Evolutionary conservation across 92 coral and sea anemone species (phyloP), one percentile per base, ranked within the genome.

Genomic region (Epizoanthus ramosus): DNA sequence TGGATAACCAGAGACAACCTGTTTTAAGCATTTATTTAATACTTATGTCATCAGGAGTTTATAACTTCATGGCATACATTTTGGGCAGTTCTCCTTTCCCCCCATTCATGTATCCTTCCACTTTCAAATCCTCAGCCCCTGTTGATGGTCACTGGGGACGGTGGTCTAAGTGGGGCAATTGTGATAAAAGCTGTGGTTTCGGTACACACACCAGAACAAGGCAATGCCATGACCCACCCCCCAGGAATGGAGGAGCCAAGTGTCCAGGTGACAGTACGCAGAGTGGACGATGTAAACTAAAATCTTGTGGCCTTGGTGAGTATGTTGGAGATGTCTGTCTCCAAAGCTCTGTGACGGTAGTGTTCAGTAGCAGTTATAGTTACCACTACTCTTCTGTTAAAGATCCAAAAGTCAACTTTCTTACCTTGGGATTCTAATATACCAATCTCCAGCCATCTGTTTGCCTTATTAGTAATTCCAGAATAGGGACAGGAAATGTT

Each of bases 121-220:
- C 14, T 39, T 9, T 37, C 47, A 24, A 22, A 14, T 59, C 39
- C 70, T 19, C 75, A 95, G 98, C 93, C 22, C 93, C 98, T 16
- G 83, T 95, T 47, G 84, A 91, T 63, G 98, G 98, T 39, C 97
- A 95, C 88, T 95, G 98, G 98, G 98, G 98, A n/a, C 92, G 95
- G 21, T 95, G 98, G 98, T 89, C 95, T 28, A 53, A 88, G 59
- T 95, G 98, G 98, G 91, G 90, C 14, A 60, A n/a, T 4, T 95
- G 98, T 69, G 86, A 79, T 65, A 79, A 89, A 21, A 10, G 83
- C 8, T 95, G 98, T 79, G 95, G 90, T 22, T 66, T 70, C 8
- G 98, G 97, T 57, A 79, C 85, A 0, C 89, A 89, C 21, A 66
- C 92, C 23, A 86, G 98, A 73, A 85, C 85, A 17, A 91, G 98